phyloP scores from a whole-genome alignment of 2,797 vertebrate genomes.

The Calcarius lapponicus region DNA sequence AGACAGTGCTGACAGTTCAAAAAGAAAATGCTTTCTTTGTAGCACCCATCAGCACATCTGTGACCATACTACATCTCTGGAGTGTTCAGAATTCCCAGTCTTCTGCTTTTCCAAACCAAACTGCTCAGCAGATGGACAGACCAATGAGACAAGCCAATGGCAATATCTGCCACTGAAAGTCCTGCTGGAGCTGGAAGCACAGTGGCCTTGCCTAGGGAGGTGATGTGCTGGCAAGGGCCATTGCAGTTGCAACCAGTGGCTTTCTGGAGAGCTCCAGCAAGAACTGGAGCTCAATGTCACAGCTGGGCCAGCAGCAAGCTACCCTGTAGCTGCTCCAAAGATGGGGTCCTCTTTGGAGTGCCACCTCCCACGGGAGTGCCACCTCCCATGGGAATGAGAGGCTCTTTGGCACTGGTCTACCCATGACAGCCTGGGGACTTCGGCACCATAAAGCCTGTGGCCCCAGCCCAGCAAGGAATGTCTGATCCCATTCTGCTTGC shows the following conservation, averaged over 20 bases:
- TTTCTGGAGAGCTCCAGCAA: neutral
- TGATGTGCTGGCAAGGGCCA: neutral
- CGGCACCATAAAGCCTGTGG: accelerated
- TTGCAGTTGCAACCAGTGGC: accelerated
- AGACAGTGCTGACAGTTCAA: conserved; percentile 69
- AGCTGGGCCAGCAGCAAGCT: neutral
- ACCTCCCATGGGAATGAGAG: neutral
- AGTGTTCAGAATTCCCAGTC: neutral
- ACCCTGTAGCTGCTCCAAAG: neutral
- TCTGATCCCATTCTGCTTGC: neutral
- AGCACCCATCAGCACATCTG: conserved; percentile 49
- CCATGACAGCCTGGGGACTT: accelerated
- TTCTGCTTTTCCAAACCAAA: neutral
- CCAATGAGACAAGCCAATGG: neutral
- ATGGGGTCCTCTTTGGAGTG: neutral
- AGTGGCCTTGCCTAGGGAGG: neutral
- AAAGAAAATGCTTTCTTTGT: conserved; percentile 63
- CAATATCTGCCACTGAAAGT: neutral
- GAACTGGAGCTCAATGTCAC: neutral
- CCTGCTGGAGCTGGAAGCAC: neutral
- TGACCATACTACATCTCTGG: neutral
- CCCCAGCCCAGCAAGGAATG: neutral
- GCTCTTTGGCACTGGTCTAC: neutral
- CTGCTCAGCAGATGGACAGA: neutral
- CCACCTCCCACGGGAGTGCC: neutral